Base-by-base conservation (phyloP, 2,888 invertebrate genomes). In the Empis stercorea region DNA sequence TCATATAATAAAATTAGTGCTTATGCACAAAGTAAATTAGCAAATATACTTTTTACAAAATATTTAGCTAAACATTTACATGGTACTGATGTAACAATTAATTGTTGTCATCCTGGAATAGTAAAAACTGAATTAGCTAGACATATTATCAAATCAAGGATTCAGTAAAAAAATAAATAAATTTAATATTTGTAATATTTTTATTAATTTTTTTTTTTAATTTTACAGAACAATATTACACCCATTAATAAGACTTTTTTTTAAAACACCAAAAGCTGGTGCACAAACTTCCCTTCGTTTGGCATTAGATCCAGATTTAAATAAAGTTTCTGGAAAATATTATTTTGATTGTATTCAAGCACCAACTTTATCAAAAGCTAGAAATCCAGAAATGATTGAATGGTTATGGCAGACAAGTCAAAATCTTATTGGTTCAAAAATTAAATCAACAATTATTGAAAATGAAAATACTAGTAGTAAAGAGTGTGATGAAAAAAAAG, bases 11-110 rank as follows among this genome's bases (percentile, higher is more conserved):
- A 81, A 5, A 60, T 74, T 6, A 73, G 73, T 45, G 84, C 85
- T 1, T 89, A 89, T 59, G 68, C 71, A 27, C 82, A 82, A 61
- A 87, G 87, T 62, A 88, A 89, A 73, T 64, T 86, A 45, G 85
- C 87, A 1, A 87, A 87, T 61, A 64, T 88, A 38, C 62, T 89
- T 39, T 88, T 88, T 59, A 76, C 83, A 0, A 76, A 70, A 54
- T 81, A 83, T 61, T 68, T 89, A 30, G 74, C 79, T 1, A 71
- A 72, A 48, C 72, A 76, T 60, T 61, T 85, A n/a, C 71, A 76
- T 73, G 81, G 58, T 2, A 54, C 61, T 3, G 77, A 75, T 3
- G 75, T 87, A 1, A 80, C 75, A 32, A 78, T 78, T 1, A 86
- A 86, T 63, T 72, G 78, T 47, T 64, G 84, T 1, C 85, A 87